Base-by-base conservation (phyloP, 2,888 invertebrate genomes). In the Dichetophora obliterata region DNA sequence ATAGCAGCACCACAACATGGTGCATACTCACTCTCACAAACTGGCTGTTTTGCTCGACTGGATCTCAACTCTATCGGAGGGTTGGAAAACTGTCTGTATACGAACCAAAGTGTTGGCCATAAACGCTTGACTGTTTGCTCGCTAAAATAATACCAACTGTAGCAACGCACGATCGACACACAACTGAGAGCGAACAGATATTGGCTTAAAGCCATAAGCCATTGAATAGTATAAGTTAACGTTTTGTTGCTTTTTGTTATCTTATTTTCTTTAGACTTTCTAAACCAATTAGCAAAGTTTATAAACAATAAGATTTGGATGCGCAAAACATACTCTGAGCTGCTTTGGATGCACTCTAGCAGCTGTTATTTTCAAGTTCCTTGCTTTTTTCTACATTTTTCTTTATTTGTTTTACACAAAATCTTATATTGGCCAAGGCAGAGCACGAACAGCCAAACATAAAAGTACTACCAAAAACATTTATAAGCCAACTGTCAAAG, bases 101-200 rank as follows among this genome's bases (percentile, higher is more conserved):
- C 14, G 43, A 11, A 43, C 43, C 19, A 3, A 11, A 3, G 14
- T 68, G 50, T 50, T 48, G 27, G 48, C 68, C 68, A 68, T 50
- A 27, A 16, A 6, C 34, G n/a, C 63, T 16, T 8, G 34, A 34
- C 19, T 6, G n/a, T n/a, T n/a, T n/a, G 27, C 9, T 14, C 22
- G 66, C 27, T 19, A 5, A 65, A 34, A 54, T 54, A 11, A 43
- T 50, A 48, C 50, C 19, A 16, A 66, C 66, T 66, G 34, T 11
- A 43, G 22, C 66, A n/a, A 57, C 59, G 54, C 22, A 37, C 34
- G 71, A 71, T 71, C 57, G 57, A 57, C 34, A 57, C 37, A 59
- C 37, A 11, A 57, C 57, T 71, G 71, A 57, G 43, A 37, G 34
- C 11, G 19, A 8, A 11, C 14, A 24, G 14, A 1, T 34, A 65